Evolutionary conservation across 2,888 invertebrate genomes (phyloP).

Genomic region (Drosophila neotestacea): DNA sequence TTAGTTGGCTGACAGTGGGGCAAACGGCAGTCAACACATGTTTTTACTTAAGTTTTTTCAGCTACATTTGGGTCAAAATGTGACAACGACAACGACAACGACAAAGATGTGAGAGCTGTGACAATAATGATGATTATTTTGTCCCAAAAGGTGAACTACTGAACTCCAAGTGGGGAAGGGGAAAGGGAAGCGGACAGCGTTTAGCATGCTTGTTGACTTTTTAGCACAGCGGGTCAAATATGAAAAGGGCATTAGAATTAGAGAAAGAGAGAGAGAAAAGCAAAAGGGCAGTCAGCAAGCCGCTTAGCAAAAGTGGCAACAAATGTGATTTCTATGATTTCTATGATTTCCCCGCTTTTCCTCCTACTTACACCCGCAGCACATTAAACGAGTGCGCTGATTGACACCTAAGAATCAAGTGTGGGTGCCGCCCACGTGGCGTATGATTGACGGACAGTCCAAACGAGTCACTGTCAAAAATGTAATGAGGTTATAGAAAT

Average conservation of each 20-base stretch:
- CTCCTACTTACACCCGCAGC: not conserved
- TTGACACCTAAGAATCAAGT: conserved; percentile 41
- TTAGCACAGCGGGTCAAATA: conserved; percentile 63
- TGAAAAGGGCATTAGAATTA: conserved; percentile 31
- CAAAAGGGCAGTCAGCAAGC: conserved; percentile 77
- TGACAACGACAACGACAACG: conserved; percentile 39
- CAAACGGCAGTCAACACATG: conserved; percentile 64
- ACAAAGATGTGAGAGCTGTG: conserved; percentile 28
- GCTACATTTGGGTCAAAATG: conserved; percentile 72
- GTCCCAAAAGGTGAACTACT: conserved; percentile 55
- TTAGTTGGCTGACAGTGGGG: conserved; percentile 20
- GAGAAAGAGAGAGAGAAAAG: conserved; percentile 23
- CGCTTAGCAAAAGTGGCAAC: conserved; percentile 58
- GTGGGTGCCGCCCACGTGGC: conserved; percentile 65
- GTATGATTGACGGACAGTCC: conserved; percentile 62
- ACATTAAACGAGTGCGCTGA: conserved; percentile 15
- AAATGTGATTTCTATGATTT: conserved; percentile 71
- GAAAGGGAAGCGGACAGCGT: conserved; percentile 35
- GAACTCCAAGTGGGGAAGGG: conserved; percentile 47
- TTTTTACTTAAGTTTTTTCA: conserved; percentile 70
- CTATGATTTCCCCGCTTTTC: conserved; percentile 62
- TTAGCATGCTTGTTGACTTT: conserved; percentile 68
- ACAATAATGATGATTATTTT: conserved; percentile 31
- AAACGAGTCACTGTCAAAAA: conserved; percentile 29
- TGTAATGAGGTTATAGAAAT: conserved; percentile 59